These are phyloP conservation scores for Scortum barcoo DNA, from an alignment of 2,113 vertebrate genomes.

Conservation along the genomic window DNA sequence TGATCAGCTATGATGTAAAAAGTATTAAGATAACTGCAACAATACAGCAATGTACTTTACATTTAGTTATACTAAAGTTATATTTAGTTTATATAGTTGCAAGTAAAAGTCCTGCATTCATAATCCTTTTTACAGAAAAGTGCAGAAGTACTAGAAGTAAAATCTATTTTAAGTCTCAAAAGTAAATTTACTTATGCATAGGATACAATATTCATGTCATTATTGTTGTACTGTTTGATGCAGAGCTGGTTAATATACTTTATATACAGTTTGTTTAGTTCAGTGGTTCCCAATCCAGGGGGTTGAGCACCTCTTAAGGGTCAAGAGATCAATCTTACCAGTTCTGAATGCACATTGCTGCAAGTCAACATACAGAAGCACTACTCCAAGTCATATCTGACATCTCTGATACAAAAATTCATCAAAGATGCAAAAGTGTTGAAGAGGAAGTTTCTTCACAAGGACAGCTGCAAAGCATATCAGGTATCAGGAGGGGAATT, in stretches of 20 bases:
- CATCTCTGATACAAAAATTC: constrained; percentile 9
- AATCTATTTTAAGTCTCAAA: no score
- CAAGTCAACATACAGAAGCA: background rate
- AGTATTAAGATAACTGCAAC: background rate
- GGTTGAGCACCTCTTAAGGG: no score
- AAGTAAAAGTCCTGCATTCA: background rate
- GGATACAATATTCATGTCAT: no score
- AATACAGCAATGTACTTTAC: no score
- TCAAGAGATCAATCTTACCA: background rate
- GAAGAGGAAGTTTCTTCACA: background rate
- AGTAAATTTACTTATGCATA: background rate
- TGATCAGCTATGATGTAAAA: background rate
- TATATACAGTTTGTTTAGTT: background rate
- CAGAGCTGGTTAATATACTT: background rate
- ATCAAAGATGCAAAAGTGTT: constrained; percentile 6
- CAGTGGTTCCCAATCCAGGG: background rate
- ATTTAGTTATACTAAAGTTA: background rate
- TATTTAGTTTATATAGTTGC: no score
- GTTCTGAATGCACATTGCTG: background rate
- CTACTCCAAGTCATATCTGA: background rate
- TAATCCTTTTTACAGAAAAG: no score
- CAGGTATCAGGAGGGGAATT: background rate
- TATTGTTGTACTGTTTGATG: background rate
- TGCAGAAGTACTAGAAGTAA: no score
- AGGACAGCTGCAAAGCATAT: background rate